Evolutionary conservation across 2,888 invertebrate genomes (phyloP), one percentile per base, ranked within the genome.

Genomic region (Orthonevra nobilis): DNA sequence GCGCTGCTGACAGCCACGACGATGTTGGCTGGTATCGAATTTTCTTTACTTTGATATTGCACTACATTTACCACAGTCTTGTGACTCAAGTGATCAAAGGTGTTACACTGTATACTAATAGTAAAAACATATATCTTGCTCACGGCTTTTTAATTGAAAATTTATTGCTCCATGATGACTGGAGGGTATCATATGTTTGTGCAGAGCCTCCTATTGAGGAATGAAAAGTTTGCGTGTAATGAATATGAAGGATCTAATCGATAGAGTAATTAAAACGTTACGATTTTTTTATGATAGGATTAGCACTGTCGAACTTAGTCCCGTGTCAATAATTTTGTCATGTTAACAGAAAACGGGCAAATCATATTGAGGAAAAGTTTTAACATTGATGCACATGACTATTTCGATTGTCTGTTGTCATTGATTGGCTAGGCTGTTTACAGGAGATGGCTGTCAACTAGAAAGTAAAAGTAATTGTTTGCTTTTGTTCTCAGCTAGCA

Each of bases 91-190:
- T 30, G 15, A 28, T 32, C 32, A 44, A 54, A 23, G 34, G 32
- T 42, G 26, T 32, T 48, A 23, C 15, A 26, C 40, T 42, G 40
- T 61, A 52, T 23, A 23, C 5, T 23, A 34, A 69, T 38, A 26
- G 9, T 2, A 17, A 26, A 28, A 28, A 38, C 2, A 14, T 20
- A 60, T 23, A 60, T 64, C 64, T 50, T 36, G 30, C 48, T 48
- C 64, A 64, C 40, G 42, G 10, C 19, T 68, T 61, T 48, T 58
- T 75, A 75, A 75, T 75, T 75, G 69, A 36, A 75, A 75, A 75
- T 75, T 75, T 75, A 75, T 75, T 69, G 36, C 63, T 36, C 10
- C 17, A 23, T 28, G 46, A 38, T 66, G 68, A 46, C 60, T 52
- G 32, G 46, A 23, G 23, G 48, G 68, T 26, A 48, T 9, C 46